Evolutionary conservation across 2,888 invertebrate species (phyloP).

Genomic region (Acleris laterana): DNA sequence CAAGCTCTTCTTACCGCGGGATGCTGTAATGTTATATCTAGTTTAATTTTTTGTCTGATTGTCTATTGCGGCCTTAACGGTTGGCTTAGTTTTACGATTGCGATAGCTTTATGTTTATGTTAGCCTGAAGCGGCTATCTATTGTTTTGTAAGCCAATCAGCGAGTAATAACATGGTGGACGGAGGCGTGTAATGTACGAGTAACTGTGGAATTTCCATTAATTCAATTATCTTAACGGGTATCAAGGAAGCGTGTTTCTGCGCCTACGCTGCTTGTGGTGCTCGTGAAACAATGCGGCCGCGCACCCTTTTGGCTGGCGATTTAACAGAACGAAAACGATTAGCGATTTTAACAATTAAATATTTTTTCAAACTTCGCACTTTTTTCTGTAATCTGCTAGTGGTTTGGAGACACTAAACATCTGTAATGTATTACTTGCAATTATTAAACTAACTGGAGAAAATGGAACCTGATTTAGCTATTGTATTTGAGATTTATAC

Average conservation of each 20-base stretch:
- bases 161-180: neutral
- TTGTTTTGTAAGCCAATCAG: constrained; percentile 11
- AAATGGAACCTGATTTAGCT: too few relatives aligned
- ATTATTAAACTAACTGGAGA: too few relatives aligned
- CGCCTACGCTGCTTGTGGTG: constrained; percentile 51
- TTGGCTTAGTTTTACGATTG: constrained; percentile 11
- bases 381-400: too few relatives aligned
- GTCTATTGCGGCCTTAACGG: constrained; percentile 34
- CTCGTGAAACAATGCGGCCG: constrained; percentile 59
- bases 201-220: constrained; percentile 29
- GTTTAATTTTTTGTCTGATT: constrained; percentile 25
- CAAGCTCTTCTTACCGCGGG: constrained; percentile 68
- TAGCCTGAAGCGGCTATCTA: constrained; percentile 16
- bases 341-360: constrained; percentile 31
- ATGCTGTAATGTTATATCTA: constrained; percentile 53
- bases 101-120: constrained; percentile 11
- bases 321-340: constrained; percentile 21
- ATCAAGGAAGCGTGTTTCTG: constrained; percentile 52
- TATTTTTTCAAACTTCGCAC: too few relatives aligned
- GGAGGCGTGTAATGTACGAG: neutral
- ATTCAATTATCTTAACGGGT: constrained; percentile 38
- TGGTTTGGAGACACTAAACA: too few relatives aligned
- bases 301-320: constrained; percentile 44
- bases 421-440: too few relatives aligned
- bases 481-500: too few relatives aligned